Percentiles rank a stretch among this genome's conserved stretches.
Conservation (phyloP, 2,113 vertebrate species). For the Marcusenius ussheri region DNA sequence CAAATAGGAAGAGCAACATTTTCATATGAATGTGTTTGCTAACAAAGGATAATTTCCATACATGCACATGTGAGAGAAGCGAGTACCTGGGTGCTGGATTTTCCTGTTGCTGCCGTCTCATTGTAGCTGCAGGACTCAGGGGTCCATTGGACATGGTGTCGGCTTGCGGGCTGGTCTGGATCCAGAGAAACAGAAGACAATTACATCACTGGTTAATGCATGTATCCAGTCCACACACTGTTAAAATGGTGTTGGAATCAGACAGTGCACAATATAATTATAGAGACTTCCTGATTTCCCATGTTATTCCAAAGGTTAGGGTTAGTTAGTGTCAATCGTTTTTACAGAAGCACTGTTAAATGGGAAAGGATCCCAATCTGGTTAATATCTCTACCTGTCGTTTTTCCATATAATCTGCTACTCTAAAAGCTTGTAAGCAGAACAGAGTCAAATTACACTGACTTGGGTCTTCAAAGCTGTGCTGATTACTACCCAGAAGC, state of each 20-base stretch:
- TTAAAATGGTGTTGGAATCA: not conserved
- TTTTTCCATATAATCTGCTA: constrained; percentile 2
- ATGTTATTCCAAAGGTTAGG: not conserved
- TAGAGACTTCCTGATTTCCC: not conserved
- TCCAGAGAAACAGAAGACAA: not conserved
- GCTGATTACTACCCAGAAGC: constrained; percentile 38
- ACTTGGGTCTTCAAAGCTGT: not conserved
- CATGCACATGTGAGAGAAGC: not conserved
- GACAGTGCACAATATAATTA: not conserved
- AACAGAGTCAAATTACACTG: not conserved
- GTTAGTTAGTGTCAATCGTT: not conserved
- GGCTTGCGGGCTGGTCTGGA: constrained; percentile 50
- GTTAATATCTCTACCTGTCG: not conserved
- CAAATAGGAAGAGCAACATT: not conserved
- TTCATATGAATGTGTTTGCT: not conserved
- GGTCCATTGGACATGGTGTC: constrained; percentile 73
- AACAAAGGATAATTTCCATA: not conserved
- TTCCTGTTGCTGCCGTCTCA: constrained; percentile 47
- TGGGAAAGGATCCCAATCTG: not conserved
- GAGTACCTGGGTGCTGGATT: constrained; percentile 56
- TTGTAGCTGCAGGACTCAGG: constrained; percentile 73
- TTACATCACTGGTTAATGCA: not conserved
- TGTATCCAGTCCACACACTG: not conserved
- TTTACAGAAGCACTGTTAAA: not conserved
- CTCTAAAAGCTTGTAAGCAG: constrained; percentile 4